Conservation (phyloP, 2,113 vertebrate genomes). For the Pangasianodon gigas region DNA sequence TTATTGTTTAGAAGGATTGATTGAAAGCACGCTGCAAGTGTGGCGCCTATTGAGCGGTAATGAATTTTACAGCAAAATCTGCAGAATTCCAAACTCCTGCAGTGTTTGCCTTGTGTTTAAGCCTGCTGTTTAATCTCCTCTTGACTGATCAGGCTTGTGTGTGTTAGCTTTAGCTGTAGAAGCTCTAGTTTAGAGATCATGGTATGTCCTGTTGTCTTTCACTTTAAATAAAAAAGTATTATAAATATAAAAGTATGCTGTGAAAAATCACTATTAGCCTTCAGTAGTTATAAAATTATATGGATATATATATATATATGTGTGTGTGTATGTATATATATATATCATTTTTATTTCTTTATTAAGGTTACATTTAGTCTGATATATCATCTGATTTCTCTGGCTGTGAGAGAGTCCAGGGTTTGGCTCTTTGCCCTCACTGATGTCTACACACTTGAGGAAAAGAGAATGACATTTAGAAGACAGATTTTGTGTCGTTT, state of each 20-base stretch:
- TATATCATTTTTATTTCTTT: background rate
- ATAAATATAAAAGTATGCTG: background rate
- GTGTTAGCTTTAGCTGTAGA: background rate
- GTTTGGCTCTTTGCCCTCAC: background rate
- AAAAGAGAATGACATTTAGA: slow-evolving; percentile 15
- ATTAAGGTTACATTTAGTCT: background rate
- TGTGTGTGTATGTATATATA: background rate
- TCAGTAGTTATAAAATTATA: background rate
- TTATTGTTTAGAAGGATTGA: slow-evolving; percentile 33
- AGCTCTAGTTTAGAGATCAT: background rate
- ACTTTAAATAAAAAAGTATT: too few species aligned
- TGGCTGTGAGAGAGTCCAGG: background rate
- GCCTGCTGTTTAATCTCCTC: background rate
- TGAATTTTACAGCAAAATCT: slow-evolving; percentile 14
- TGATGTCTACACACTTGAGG: slow-evolving; percentile 4
- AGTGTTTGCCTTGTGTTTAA: background rate
- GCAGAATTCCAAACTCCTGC: background rate
- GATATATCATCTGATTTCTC: background rate
- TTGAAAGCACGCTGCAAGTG: slow-evolving; percentile 17
- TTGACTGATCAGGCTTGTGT: background rate
- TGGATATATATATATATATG: background rate
- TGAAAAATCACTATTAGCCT: background rate
- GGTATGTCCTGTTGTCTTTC: too few species aligned
- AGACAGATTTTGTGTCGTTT: slow-evolving; percentile 20
- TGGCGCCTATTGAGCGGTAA: background rate